These are phyloP conservation scores for Anas platyrhynchos DNA, from an alignment of 2,113 vertebrate genomes.

Conservation along the genomic window DNA sequence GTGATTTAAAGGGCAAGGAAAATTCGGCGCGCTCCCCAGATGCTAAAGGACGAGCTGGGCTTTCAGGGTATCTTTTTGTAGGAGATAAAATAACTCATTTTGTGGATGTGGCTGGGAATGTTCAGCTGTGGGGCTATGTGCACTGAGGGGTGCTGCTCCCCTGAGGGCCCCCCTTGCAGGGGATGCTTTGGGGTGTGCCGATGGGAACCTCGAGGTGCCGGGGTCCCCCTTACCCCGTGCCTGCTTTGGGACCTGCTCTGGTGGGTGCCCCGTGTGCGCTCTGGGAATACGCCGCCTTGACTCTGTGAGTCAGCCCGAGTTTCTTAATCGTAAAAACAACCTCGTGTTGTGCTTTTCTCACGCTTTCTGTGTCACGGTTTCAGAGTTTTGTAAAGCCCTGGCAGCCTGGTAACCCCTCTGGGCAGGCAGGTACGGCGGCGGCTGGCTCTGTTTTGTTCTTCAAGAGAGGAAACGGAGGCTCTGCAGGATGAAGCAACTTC, in stretches of 20 bases:
- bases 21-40: not conserved
- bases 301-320: slow-evolving; percentile 26
- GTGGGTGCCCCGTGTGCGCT: not conserved
- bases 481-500: not conserved
- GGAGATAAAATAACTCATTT: fast-evolving
- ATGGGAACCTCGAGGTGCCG: fast-evolving
- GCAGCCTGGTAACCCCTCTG: not conserved
- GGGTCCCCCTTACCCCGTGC: not conserved
- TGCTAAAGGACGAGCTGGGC: fast-evolving
- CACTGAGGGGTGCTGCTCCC: not conserved
- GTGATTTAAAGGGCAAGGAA: not conserved
- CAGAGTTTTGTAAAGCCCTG: not conserved
- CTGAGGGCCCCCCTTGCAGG: not conserved
- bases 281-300: not conserved
- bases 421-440: not conserved
- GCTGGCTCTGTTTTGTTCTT: fast-evolving
- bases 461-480: not conserved
- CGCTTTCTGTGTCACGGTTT: not conserved
- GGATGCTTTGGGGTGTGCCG: fast-evolving
- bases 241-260: not conserved
- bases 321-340: not conserved
- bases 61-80: fast-evolving
- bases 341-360: not conserved
- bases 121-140: not conserved
- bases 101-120: not conserved